A percentile compares a stretch with the other conserved stretches of the same genome.
phyloP scores from a whole-genome alignment of 2,888 invertebrate genomes.

The Drosophila demipolita region DNA sequence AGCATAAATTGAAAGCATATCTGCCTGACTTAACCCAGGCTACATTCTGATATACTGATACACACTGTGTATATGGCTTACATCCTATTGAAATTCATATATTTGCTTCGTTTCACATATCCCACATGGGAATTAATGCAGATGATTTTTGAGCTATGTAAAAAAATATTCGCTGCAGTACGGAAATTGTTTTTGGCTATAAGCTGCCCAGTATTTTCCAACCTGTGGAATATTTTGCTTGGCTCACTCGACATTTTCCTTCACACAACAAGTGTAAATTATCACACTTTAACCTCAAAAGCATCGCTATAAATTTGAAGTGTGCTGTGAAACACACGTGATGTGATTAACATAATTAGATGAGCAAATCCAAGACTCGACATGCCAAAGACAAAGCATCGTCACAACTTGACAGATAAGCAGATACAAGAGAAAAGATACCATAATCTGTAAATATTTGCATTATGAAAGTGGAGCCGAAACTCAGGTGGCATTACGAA shows the following conservation, averaged over 20 bases:
- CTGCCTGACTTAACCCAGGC: conserved; percentile 1
- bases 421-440: conserved; percentile 15
- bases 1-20: conserved; percentile 38
- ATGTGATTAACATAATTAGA: conserved; percentile 55
- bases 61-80: too few species aligned
- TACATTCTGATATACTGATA: background rate
- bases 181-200: background rate
- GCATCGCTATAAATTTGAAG: conserved; percentile 18
- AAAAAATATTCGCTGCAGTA: background rate
- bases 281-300: conserved; percentile 26
- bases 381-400: conserved; percentile 29
- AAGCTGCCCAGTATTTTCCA: background rate
- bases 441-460: conserved; percentile 63
- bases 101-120: background rate
- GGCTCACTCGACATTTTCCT: too few species aligned
- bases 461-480: conserved; percentile 16
- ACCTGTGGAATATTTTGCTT: background rate
- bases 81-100: background rate
- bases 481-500: conserved; percentile 13
- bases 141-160: background rate
- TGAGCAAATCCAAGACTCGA: conserved; percentile 40
- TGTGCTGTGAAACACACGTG: conserved; percentile 35
- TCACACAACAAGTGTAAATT: conserved; percentile 8
- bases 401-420: conserved; percentile 33
- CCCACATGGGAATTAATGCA: background rate